Evolutionary conservation across 2,113 vertebrate genomes (phyloP).

Genomic region (Larimichthys polyactis): DNA sequence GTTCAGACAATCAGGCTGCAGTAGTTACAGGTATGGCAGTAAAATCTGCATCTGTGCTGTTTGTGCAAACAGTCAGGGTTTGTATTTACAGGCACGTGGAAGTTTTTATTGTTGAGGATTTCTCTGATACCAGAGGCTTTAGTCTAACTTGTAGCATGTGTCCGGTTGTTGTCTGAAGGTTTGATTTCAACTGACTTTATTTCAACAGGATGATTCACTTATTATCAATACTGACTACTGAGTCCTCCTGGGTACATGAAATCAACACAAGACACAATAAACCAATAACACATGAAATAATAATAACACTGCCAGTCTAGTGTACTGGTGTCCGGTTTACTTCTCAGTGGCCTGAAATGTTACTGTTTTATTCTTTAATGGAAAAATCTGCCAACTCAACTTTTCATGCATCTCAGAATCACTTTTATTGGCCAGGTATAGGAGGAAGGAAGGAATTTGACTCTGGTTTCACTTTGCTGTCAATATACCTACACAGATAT

Average conservation of each 20-base stretch:
- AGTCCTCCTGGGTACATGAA: background rate
- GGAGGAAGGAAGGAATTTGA: too few species aligned
- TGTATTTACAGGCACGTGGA: background rate
- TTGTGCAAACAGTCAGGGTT: background rate
- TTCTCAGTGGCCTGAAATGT: background rate
- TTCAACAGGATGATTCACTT: background rate
- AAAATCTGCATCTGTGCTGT: background rate
- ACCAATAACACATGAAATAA: background rate
- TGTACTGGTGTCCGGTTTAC: background rate
- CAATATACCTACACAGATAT: too few species aligned
- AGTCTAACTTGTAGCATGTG: background rate
- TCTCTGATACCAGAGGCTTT: background rate
- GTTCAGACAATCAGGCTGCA: conserved; percentile 27
- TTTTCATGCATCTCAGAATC: background rate
- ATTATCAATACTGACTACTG: background rate
- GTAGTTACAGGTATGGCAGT: background rate
- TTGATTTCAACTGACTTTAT: background rate
- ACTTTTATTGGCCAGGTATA: too few species aligned
- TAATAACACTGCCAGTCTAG: background rate
- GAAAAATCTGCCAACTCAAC: background rate
- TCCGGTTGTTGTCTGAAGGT: background rate
- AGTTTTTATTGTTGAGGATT: background rate
- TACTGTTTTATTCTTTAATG: background rate
- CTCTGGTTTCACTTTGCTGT: too few species aligned
- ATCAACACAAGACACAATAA: background rate